phyloP scores from a whole-genome alignment of 2,797 vertebrate genomes.

The Notoglanidium macrostoma region DNA sequence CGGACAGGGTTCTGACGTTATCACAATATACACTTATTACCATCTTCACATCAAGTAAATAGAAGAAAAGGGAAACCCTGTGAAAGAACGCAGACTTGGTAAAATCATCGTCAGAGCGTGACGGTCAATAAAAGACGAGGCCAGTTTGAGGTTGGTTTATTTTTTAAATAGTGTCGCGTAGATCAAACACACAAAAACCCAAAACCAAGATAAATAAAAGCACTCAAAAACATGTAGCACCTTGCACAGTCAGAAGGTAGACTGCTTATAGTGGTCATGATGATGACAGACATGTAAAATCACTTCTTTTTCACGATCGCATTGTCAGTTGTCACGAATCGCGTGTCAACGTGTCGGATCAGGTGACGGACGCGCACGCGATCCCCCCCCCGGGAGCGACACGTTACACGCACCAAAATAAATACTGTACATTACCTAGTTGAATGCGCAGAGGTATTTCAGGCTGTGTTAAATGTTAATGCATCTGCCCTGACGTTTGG shows the following conservation, averaged over 20 bases:
- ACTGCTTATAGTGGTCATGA: slow-evolving; percentile 70
- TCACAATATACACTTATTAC: too few species aligned
- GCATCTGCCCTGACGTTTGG: slow-evolving; percentile 16
- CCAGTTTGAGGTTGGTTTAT: slow-evolving; percentile 70
- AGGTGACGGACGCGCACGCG: neutral
- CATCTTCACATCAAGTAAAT: too few species aligned
- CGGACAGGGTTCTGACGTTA: too few species aligned
- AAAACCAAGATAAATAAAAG: slow-evolving; percentile 55
- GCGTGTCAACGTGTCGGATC: neutral
- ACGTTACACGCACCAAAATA: slow-evolving; percentile 49
- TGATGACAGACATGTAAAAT: slow-evolving; percentile 40
- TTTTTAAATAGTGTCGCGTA: slow-evolving; percentile 69
- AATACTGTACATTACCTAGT: slow-evolving; percentile 57
- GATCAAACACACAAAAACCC: slow-evolving; percentile 60
- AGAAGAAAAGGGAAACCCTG: neutral
- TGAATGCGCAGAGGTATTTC: slow-evolving; percentile 52
- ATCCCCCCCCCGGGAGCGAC: neutral
- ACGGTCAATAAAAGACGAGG: neutral
- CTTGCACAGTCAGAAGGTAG: slow-evolving; percentile 60
- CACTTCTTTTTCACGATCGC: slow-evolving; percentile 21
- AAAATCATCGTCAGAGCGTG: neutral
- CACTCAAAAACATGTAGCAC: slow-evolving; percentile 59
- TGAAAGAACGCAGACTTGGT: neutral
- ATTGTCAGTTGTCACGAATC: slow-evolving; percentile 9
- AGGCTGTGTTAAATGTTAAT: slow-evolving; percentile 35